A percentile compares a stretch with the other conserved stretches of the same genome.
These are phyloP conservation scores for Pica pica DNA, from an alignment of 2,113 vertebrate species.

Conservation along the genomic window DNA sequence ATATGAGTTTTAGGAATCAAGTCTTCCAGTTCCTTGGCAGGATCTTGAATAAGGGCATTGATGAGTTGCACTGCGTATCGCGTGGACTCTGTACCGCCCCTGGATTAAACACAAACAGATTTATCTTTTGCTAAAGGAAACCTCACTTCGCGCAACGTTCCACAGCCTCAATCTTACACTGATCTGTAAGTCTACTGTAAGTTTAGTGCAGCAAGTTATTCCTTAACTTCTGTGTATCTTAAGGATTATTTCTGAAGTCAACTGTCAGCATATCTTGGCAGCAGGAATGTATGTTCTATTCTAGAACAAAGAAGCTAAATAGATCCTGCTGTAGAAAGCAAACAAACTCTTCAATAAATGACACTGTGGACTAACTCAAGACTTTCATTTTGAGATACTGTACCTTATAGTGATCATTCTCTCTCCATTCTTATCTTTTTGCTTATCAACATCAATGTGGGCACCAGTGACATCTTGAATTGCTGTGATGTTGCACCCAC, in stretches of 20 bases:
- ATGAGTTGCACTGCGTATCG: conserved; percentile 96
- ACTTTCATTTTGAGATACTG: background rate
- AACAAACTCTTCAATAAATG: background rate
- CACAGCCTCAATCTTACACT: background rate
- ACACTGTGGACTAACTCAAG: background rate
- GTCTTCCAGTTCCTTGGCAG: conserved; percentile 98
- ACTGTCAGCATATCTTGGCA: background rate
- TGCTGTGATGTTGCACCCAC: conserved; percentile 97
- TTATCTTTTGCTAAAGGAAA: background rate
- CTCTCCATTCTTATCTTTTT: conserved; percentile 99
- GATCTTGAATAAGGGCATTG: conserved; percentile 98
- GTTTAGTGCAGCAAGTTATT: background rate
- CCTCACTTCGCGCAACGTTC: background rate
- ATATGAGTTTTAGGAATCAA: conserved; percentile 98
- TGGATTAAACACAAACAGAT: conserved; percentile 56
- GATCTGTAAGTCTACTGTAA: background rate
- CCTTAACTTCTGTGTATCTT: background rate
- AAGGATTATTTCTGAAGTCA: background rate
- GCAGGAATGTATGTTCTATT: background rate
- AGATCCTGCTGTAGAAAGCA: background rate
- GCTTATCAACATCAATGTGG: conserved; percentile 98
- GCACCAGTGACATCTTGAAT: conserved; percentile 98
- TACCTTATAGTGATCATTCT: conserved; percentile 99
- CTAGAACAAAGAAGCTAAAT: background rate
- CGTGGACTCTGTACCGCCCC: conserved; percentile 96